A percentile compares a stretch with the other conserved stretches of the same genome.
phyloP scores from a whole-genome alignment of 2,797 vertebrate species.

The Yasuhikotakia modesta region DNA sequence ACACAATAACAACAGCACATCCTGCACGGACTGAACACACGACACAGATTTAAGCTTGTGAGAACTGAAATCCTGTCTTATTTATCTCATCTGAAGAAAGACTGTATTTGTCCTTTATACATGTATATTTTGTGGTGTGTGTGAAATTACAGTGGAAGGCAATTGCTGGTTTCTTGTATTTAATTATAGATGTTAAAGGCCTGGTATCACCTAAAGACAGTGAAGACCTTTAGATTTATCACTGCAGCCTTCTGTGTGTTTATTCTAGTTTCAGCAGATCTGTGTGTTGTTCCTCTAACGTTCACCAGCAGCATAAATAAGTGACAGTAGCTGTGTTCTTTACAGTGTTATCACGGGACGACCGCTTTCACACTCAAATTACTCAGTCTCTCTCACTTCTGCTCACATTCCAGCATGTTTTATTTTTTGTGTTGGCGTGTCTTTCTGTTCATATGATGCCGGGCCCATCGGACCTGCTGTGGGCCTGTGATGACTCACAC shows the following conservation, averaged over 20 bases:
- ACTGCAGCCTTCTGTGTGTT: not conserved
- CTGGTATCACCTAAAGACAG: too few species aligned
- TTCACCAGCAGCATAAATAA: not conserved
- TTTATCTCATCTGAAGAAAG: too few species aligned
- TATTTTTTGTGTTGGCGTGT: not conserved
- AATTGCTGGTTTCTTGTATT: too few species aligned
- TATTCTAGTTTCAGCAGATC: not conserved
- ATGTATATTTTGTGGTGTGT: too few species aligned
- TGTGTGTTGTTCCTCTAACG: slow-evolving; percentile 3
- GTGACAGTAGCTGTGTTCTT: slow-evolving; percentile 1
- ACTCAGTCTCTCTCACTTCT: slow-evolving; percentile 12
- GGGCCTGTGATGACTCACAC: slow-evolving; percentile 69
- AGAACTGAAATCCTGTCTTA: not conserved
- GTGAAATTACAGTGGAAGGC: too few species aligned
- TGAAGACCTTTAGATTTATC: not conserved
- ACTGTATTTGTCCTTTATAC: too few species aligned
- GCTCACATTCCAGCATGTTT: slow-evolving; percentile 23
- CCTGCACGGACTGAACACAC: slow-evolving; percentile 4
- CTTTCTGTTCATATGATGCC: slow-evolving; percentile 42
- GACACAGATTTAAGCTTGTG: not conserved
- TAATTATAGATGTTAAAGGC: too few species aligned
- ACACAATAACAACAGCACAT: slow-evolving; percentile 9
- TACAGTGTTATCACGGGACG: slow-evolving; percentile 13
- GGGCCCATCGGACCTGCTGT: slow-evolving; percentile 62
- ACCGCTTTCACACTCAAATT: slow-evolving; percentile 24